phyloP scores from a whole-genome alignment of 2,797 vertebrate species.

The Pterois miles region DNA sequence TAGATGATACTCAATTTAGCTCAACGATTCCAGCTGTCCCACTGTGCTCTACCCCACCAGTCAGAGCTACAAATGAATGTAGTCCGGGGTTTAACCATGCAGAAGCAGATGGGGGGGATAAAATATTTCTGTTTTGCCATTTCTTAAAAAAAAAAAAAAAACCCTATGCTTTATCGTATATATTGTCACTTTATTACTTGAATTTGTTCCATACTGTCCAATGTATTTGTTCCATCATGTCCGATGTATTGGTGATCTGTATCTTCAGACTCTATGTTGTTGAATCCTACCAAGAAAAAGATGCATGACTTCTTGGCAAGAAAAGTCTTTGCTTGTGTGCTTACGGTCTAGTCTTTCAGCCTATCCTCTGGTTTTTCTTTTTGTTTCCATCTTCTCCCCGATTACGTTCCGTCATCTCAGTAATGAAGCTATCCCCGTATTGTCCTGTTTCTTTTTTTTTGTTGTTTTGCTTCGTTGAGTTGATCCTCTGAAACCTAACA shows the following conservation, averaged over 20 bases:
- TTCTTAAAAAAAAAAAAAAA: constrained; percentile 57
- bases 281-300: constrained; percentile 77
- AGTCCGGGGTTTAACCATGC: constrained; percentile 69
- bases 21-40: constrained; percentile 63
- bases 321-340: constrained; percentile 81
- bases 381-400: constrained; percentile 50
- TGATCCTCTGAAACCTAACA: constrained; percentile 60
- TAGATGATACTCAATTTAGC: constrained; percentile 65
- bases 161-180: constrained; percentile 69
- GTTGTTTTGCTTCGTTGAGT: constrained; percentile 62
- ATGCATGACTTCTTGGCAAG: constrained; percentile 80
- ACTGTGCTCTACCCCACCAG: constrained; percentile 68
- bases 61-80: constrained; percentile 83
- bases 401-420: constrained; percentile 52
- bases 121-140: constrained; percentile 67
- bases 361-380: constrained; percentile 67
- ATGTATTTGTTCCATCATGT: constrained; percentile 74
- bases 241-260: constrained; percentile 76
- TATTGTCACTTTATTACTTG: constrained; percentile 79
- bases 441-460: constrained; percentile 48
- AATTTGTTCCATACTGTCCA: constrained; percentile 74
- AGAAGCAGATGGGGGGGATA: constrained; percentile 62
- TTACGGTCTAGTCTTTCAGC: constrained; percentile 78
- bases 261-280: constrained; percentile 79
- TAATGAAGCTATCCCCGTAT: constrained; percentile 52